A percentile compares a stretch with the other conserved stretches of the same genome.
phyloP scores from a whole-genome alignment of 2,797 vertebrate species.

The Lacerta agilis region DNA sequence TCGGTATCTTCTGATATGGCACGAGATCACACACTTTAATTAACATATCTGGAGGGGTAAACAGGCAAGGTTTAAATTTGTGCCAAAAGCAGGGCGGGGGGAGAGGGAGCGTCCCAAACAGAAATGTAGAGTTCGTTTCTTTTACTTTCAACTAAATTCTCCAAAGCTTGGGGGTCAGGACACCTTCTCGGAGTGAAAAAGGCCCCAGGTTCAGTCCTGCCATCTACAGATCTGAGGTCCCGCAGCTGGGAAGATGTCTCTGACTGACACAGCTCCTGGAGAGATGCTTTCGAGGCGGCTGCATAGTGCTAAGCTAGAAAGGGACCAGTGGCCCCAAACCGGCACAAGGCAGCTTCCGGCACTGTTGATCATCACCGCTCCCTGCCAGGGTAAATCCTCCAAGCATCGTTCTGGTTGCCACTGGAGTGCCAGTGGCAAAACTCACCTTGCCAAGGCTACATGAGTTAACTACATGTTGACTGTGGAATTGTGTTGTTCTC shows the following conservation, averaged over 20 bases:
- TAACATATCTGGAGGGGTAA: slow-evolving; percentile 2
- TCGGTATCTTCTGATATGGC: slow-evolving; percentile 20
- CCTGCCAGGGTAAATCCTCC: neutral
- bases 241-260: neutral
- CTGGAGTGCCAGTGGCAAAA: neutral
- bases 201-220: neutral
- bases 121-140: neutral
- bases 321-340: neutral
- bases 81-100: neutral
- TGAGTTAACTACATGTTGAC: neutral
- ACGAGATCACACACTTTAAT: slow-evolving; percentile 33
- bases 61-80: fast-evolving
- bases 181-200: neutral
- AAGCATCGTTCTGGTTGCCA: neutral
- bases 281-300: neutral
- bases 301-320: neutral
- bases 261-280: neutral
- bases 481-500: neutral
- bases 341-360: neutral
- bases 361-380: neutral
- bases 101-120: neutral
- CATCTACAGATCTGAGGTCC: neutral
- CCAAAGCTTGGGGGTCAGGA: no score
- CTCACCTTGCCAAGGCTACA: neutral
- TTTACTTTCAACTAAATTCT: neutral